Conservation (phyloP, 2,113 vertebrate species). For the Indri indri region DNA sequence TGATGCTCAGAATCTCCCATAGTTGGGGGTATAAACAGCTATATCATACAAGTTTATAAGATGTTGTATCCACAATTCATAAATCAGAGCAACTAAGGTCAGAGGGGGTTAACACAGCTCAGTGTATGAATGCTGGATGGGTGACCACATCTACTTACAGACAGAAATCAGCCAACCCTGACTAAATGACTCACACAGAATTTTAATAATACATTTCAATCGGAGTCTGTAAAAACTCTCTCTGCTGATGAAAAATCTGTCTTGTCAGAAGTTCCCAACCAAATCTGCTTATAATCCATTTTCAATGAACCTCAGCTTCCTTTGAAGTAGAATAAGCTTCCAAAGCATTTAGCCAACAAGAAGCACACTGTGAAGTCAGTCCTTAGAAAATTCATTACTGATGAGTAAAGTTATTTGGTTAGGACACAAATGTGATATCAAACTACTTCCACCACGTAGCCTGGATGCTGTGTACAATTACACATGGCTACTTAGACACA, state of each 20-base stretch:
- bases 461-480: not conserved
- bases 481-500: not conserved
- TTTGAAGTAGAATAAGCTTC: slow-evolving; percentile 62
- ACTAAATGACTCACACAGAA: slow-evolving; percentile 55
- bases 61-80: not conserved
- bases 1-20: not conserved
- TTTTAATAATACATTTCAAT: slow-evolving; percentile 61
- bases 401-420: slow-evolving; percentile 3
- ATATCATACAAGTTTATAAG: not conserved
- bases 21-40: not conserved
- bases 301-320: slow-evolving; percentile 52
- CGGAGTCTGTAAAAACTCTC: slow-evolving; percentile 27
- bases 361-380: not conserved
- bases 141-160: slow-evolving; percentile 45
- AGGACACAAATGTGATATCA: slow-evolving; percentile 35
- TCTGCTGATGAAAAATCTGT: slow-evolving; percentile 52
- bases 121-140: not conserved
- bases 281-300: slow-evolving; percentile 66
- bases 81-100: slow-evolving; percentile 5
- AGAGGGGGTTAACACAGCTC: not conserved
- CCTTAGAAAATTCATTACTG: not conserved
- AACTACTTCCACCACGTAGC: slow-evolving; percentile 23
- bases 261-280: slow-evolving; percentile 54
- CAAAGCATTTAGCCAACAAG: slow-evolving; percentile 36
- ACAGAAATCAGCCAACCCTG: slow-evolving; percentile 42